Conservation (phyloP, 2,888 invertebrate genomes). For the Marasmarcha lunaedactyla region DNA sequence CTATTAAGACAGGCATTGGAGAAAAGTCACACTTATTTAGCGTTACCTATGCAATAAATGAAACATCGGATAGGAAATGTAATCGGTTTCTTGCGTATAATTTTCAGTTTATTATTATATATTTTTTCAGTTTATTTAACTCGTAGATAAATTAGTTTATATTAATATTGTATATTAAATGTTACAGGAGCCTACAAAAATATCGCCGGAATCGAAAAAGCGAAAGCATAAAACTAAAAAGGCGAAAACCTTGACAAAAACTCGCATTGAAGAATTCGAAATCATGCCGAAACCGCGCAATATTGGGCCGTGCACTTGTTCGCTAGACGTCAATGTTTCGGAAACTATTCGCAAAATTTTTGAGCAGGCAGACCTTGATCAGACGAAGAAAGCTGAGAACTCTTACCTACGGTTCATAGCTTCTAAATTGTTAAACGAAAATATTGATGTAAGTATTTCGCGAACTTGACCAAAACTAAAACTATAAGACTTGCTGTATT, state of each 20-base stretch:
- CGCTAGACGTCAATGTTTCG: slow-evolving; percentile 44
- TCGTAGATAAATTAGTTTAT: no score
- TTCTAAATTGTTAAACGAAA: slow-evolving; percentile 41
- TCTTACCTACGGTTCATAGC: slow-evolving; percentile 50
- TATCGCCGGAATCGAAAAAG: slow-evolving; percentile 27
- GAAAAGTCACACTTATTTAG: no score
- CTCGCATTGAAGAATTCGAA: slow-evolving; percentile 45
- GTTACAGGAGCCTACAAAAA: slow-evolving; percentile 35
- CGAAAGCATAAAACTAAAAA: slow-evolving; percentile 14
- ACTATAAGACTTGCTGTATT: no score
- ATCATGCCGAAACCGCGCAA: slow-evolving; percentile 35
- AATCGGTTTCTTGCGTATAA: no score
- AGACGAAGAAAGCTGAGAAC: slow-evolving; percentile 45
- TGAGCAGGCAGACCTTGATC: slow-evolving; percentile 52
- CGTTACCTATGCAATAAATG: no score
- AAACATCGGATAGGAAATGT: no score
- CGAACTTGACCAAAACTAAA: background rate
- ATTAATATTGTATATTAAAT: no score
- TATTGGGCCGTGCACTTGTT: slow-evolving; percentile 51
- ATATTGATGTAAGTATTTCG: slow-evolving; percentile 34
- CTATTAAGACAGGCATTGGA: no score
- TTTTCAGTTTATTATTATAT: no score
- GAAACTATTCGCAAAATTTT: slow-evolving; percentile 57
- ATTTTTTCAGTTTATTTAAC: no score
- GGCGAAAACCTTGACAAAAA: slow-evolving; percentile 38